These are phyloP conservation scores for Uria lomvia DNA, from an alignment of 2,113 vertebrate species.

Conservation along the genomic window DNA sequence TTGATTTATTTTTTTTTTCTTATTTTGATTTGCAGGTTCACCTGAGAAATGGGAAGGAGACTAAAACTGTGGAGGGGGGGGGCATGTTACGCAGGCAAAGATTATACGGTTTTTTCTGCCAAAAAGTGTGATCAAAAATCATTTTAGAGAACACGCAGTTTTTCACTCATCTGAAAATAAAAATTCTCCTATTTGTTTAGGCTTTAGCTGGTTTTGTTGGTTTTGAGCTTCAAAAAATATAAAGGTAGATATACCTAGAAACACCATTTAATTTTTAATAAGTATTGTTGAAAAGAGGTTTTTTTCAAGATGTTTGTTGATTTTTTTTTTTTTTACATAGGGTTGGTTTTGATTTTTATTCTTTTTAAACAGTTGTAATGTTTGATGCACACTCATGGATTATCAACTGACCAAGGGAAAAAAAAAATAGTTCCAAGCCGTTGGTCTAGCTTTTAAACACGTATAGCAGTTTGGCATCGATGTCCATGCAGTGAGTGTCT, in stretches of 20 bases:
- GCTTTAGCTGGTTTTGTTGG: not conserved
- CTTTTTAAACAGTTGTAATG: not conserved
- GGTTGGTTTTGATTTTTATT: not conserved
- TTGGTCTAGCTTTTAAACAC: not conserved
- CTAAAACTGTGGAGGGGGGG: accelerated
- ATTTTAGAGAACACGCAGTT: not conserved
- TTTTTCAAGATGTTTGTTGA: not conserved
- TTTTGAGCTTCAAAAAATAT: not conserved
- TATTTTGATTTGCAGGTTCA: not conserved
- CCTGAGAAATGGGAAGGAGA: not conserved
- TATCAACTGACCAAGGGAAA: not conserved
- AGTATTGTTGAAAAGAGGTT: not conserved
- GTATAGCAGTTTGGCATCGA: not conserved
- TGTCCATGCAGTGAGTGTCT: not conserved
- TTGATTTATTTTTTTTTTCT: not conserved
- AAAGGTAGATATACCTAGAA: not conserved
- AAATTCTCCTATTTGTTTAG: not conserved
- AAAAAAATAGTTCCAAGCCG: not conserved
- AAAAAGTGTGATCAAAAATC: not conserved
- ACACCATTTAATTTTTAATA: not conserved
- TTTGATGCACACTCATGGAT: not conserved
- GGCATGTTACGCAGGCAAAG: not conserved
- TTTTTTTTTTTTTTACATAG: not conserved
- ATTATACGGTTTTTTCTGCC: not conserved
- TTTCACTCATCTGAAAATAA: not conserved